A percentile compares a stretch with the other conserved stretches of the same genome.
Evolutionary conservation across 2,797 vertebrate genomes (phyloP).

Genomic region (Ataeniobius toweri): DNA sequence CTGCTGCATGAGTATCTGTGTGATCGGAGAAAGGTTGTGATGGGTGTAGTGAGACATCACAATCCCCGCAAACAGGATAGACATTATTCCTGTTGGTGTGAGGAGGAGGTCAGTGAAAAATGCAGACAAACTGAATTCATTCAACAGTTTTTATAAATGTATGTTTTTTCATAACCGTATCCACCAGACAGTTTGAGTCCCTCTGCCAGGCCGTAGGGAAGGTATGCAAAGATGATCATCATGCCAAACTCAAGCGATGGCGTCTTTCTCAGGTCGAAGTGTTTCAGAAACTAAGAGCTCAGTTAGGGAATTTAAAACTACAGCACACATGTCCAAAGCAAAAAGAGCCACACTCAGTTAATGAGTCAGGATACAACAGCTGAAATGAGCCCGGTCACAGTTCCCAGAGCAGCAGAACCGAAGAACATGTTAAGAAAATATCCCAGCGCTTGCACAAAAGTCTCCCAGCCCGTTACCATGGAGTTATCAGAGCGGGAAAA

Average conservation of each 20-base stretch:
- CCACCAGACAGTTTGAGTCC: slow-evolving; percentile 96
- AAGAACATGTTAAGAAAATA: slow-evolving; percentile 99
- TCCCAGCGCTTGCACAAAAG: slow-evolving; percentile 91
- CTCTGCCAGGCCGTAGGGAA: slow-evolving; percentile 95
- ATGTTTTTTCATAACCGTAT: slow-evolving; percentile 21
- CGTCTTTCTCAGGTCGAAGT: slow-evolving; percentile 95
- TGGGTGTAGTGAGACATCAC: slow-evolving; percentile 99
- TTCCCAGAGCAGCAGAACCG: slow-evolving; percentile 95
- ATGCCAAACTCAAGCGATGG: slow-evolving; percentile 98
- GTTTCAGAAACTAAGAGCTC: slow-evolving; percentile 84
- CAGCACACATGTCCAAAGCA: background rate
- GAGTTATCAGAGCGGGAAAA: slow-evolving; percentile 89
- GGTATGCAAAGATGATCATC: slow-evolving; percentile 99
- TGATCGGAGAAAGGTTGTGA: slow-evolving; percentile 97
- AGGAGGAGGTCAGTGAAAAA: slow-evolving; percentile 8
- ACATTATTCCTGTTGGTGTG: slow-evolving; percentile 90
- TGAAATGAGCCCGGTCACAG: slow-evolving; percentile 96
- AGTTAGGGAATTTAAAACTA: slow-evolving; percentile 58
- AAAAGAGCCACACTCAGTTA: slow-evolving; percentile 2
- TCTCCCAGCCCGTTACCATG: slow-evolving; percentile 92
- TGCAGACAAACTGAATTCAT: background rate
- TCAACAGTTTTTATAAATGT: background rate
- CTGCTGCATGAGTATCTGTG: slow-evolving; percentile 99
- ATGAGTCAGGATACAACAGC: slow-evolving; percentile 90
- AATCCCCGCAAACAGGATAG: slow-evolving; percentile 97